A percentile compares a stretch with the other conserved stretches of the same genome.
Evolutionary conservation across 2,797 vertebrate species (phyloP).

Genomic region (Peromyscus attwateri): DNA sequence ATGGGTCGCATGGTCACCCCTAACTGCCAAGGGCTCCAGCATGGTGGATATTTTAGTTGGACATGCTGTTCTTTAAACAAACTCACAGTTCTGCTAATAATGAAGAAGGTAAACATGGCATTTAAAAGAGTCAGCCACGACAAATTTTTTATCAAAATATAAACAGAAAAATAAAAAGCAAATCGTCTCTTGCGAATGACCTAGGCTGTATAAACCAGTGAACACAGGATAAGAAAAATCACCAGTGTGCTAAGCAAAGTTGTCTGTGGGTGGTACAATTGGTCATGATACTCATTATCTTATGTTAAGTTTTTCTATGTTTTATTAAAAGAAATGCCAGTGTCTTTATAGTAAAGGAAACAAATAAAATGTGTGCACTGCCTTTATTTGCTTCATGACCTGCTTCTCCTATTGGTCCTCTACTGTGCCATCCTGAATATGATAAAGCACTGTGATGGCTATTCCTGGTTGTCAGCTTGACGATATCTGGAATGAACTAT

Average conservation of each 20-base stretch:
- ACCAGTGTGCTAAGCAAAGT: not conserved
- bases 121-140: not conserved
- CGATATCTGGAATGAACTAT: too few relatives aligned
- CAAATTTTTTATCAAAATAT: not conserved
- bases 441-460: not conserved
- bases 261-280: not conserved
- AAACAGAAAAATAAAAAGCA: not conserved
- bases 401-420: not conserved
- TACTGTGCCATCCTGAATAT: not conserved
- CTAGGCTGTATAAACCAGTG: constrained; percentile 21
- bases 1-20: not conserved
- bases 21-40: not conserved
- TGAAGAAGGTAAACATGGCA: not conserved
- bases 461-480: too few relatives aligned
- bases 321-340: constrained; percentile 32
- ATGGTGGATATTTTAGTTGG: not conserved
- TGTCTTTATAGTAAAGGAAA: constrained; percentile 21
- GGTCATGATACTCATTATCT: not conserved
- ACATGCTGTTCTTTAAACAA: constrained; percentile 31
- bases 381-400: not conserved
- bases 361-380: not conserved
- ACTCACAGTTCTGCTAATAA: not conserved
- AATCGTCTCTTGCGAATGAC: not conserved
- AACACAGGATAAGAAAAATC: not conserved
- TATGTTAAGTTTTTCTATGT: not conserved